Percentiles rank a stretch among this genome's conserved stretches.
Conservation (phyloP, 2,797 vertebrate species). For the Squalus acanthias region DNA sequence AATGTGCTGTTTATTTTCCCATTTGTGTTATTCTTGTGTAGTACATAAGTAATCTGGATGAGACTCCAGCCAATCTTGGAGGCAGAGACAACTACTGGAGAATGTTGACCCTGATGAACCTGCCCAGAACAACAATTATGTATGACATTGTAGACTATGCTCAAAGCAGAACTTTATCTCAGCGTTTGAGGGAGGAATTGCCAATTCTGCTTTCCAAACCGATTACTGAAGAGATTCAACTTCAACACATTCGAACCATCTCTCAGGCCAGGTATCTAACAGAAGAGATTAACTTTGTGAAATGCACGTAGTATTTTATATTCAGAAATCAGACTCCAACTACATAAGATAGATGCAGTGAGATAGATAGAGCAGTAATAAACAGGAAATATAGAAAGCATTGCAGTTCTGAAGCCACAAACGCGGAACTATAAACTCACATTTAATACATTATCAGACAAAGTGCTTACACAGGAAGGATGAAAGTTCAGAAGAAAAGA, state of each 20-base stretch:
- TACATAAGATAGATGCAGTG: not conserved
- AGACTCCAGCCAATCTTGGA: slow-evolving; percentile 53
- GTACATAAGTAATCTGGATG: slow-evolving; percentile 55
- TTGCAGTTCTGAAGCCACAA: not conserved
- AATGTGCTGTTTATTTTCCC: slow-evolving; percentile 2
- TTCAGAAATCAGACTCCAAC: not conserved
- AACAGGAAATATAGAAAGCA: not conserved
- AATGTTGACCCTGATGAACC: slow-evolving; percentile 52
- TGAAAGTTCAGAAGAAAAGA: not conserved
- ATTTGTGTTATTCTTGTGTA: slow-evolving; percentile 43
- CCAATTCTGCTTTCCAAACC: slow-evolving; percentile 53
- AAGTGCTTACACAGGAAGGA: not conserved
- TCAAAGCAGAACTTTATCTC: slow-evolving; percentile 47
- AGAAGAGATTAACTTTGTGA: not conserved
- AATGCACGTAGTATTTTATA: not conserved
- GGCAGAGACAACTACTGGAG: slow-evolving; percentile 60
- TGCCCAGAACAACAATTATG: slow-evolving; percentile 49
- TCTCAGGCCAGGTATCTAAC: slow-evolving; percentile 52
- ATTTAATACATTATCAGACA: not conserved
- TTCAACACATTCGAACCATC: slow-evolving; percentile 45
- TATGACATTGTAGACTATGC: slow-evolving; percentile 51
- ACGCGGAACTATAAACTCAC: not conserved
- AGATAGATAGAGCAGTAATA: not conserved
- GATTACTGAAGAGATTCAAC: slow-evolving; percentile 46
- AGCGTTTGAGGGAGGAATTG: slow-evolving; percentile 49